Conservation (phyloP, 2,797 vertebrate species). For the Melanotaenia pygmaea region DNA sequence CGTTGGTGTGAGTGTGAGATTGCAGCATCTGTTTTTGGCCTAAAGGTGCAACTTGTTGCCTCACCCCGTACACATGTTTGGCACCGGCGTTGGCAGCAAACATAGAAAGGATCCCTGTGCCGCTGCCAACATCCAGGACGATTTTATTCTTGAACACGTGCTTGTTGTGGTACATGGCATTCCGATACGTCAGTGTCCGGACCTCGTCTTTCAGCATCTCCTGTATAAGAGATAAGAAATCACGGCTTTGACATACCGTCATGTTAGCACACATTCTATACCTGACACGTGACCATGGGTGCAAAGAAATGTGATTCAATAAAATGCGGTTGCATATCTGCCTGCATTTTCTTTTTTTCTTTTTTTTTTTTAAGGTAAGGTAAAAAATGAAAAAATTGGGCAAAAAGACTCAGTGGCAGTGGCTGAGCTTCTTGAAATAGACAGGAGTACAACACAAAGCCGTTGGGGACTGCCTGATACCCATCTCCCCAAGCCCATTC, state of each 20-base stretch:
- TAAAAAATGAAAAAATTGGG: slow-evolving; percentile 61
- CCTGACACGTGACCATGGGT: background rate
- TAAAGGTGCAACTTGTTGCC: slow-evolving; percentile 19
- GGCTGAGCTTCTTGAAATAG: slow-evolving; percentile 71
- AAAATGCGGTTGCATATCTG: background rate
- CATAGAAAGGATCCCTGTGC: slow-evolving; percentile 98
- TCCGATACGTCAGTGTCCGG: slow-evolving; percentile 95
- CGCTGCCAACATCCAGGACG: slow-evolving; percentile 96
- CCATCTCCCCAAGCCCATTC: slow-evolving; percentile 70
- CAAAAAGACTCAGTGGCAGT: slow-evolving; percentile 48
- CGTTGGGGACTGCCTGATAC: slow-evolving; percentile 68
- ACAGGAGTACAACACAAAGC: slow-evolving; percentile 69
- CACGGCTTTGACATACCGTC: background rate
- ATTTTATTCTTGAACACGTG: slow-evolving; percentile 98
- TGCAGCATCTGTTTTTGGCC: slow-evolving; percentile 10
- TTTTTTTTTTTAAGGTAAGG: background rate
- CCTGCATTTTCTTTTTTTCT: slow-evolving; percentile 5
- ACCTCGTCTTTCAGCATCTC: slow-evolving; percentile 99
- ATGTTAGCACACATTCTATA: background rate
- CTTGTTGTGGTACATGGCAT: slow-evolving; percentile 99
- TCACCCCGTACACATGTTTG: slow-evolving; percentile 98
- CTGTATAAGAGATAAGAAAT: slow-evolving; percentile 70
- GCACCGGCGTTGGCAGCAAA: slow-evolving; percentile 98
- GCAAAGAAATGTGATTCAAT: background rate
- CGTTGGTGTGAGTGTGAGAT: background rate